These are phyloP conservation scores for Drosophila setosimentum DNA, from an alignment of 2,888 invertebrate genomes.

Conservation along the genomic window DNA sequence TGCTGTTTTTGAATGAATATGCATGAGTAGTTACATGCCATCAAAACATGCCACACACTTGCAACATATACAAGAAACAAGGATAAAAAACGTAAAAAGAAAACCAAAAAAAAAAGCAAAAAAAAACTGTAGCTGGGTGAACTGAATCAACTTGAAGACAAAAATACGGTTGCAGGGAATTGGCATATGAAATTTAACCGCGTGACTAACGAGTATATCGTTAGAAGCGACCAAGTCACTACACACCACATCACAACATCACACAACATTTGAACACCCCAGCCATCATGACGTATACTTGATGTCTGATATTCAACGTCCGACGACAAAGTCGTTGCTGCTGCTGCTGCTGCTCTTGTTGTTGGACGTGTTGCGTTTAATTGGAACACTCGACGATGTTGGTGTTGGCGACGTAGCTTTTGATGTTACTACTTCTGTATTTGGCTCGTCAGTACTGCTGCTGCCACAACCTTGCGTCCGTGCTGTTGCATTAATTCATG, in stretches of 20 bases:
- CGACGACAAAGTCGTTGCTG: slow-evolving; percentile 1
- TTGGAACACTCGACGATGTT: slow-evolving; percentile 75
- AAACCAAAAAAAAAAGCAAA: too few species aligned
- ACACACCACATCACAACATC: slow-evolving; percentile 17
- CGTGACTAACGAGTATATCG: slow-evolving; percentile 76
- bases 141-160: slow-evolving; percentile 59
- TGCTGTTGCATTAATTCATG: slow-evolving; percentile 74
- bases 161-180: slow-evolving; percentile 43
- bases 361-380: slow-evolving; percentile 79
- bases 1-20: slow-evolving; percentile 70
- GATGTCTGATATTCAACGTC: slow-evolving; percentile 58
- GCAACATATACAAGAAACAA: slow-evolving; percentile 11
- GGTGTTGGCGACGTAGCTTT: slow-evolving; percentile 55
- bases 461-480: slow-evolving; percentile 29
- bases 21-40: slow-evolving; percentile 77
- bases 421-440: slow-evolving; percentile 62
- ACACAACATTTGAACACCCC: slow-evolving; percentile 40
- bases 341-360: slow-evolving; percentile 49
- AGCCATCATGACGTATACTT: slow-evolving; percentile 72
- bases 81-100: not conserved
- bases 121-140: slow-evolving; percentile 4
- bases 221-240: slow-evolving; percentile 52
- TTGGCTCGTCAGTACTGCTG: slow-evolving; percentile 21
- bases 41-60: slow-evolving; percentile 72
- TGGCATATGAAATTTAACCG: slow-evolving; percentile 73